These are phyloP conservation scores for Paraplagusia blochii DNA, from an alignment of 2,113 vertebrate species.

Conservation along the genomic window DNA sequence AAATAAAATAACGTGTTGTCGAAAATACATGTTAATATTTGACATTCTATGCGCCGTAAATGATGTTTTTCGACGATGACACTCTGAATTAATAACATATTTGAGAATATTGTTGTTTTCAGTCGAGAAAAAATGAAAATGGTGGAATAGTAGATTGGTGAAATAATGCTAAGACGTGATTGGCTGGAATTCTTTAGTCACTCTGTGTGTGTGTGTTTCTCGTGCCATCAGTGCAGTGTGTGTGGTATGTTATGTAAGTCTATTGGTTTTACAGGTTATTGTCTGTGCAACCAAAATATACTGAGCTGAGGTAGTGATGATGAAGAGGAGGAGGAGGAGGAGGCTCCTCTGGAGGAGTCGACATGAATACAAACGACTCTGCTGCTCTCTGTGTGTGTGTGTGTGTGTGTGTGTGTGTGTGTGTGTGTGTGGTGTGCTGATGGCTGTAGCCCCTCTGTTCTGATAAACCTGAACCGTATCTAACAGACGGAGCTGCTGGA, in stretches of 20 bases:
- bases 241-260: slow-evolving; percentile 47
- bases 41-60: background rate
- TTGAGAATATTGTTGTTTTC: background rate
- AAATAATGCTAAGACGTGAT: background rate
- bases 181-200: background rate
- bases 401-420: slow-evolving; percentile 1
- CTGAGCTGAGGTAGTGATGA: slow-evolving; percentile 26
- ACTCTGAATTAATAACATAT: background rate
- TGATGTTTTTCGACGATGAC: background rate
- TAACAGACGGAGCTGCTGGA: too few relatives aligned
- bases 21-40: background rate
- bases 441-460: too few relatives aligned
- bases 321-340: background rate
- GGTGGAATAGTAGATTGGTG: background rate
- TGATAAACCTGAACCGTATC: too few relatives aligned
- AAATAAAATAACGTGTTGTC: background rate
- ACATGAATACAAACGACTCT: slow-evolving; percentile 14
- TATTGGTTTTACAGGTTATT: slow-evolving; percentile 22
- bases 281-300: slow-evolving; percentile 3
- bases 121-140: background rate
- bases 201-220: slow-evolving; percentile 13
- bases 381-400: slow-evolving; percentile 7
- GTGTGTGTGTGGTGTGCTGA: too few relatives aligned
- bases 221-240: slow-evolving; percentile 10
- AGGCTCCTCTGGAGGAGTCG: background rate